Conservation (phyloP, 2,888 invertebrate species). For the Masnerella sp. region DNA sequence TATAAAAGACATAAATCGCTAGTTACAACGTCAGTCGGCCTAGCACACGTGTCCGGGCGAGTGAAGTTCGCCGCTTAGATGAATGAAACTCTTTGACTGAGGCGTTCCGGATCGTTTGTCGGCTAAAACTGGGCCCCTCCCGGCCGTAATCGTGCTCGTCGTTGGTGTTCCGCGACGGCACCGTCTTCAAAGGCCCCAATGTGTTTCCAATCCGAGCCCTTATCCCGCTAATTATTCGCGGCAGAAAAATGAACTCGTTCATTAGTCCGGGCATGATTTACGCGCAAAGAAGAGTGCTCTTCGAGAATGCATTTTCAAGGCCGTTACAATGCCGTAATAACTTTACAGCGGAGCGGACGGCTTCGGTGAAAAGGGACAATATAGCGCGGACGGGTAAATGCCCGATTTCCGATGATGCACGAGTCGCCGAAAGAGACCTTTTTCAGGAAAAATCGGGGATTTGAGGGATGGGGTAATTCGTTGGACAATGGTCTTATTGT, state of each 20-base stretch:
- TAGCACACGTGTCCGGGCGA: slow-evolving; percentile 70
- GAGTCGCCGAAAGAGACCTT: slow-evolving; percentile 46
- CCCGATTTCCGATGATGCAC: slow-evolving; percentile 48
- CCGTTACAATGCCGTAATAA: slow-evolving; percentile 41
- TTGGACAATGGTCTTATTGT: slow-evolving; percentile 71
- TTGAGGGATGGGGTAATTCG: slow-evolving; percentile 70
- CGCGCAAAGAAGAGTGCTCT: slow-evolving; percentile 16
- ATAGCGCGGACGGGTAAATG: slow-evolving; percentile 35
- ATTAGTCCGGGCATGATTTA: slow-evolving; percentile 28
- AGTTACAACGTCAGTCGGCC: slow-evolving; percentile 66
- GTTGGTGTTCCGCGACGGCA: slow-evolving; percentile 54
- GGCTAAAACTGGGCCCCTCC: slow-evolving; percentile 56
- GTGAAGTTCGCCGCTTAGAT: slow-evolving; percentile 71
- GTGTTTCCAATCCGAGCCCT: slow-evolving; percentile 56
- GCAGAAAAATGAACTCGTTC: slow-evolving; percentile 15
- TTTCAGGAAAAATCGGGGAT: slow-evolving; percentile 54
- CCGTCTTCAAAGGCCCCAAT: slow-evolving; percentile 23
- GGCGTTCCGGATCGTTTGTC: slow-evolving; percentile 61
- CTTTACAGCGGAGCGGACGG: slow-evolving; percentile 22
- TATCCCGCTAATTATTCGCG: slow-evolving; percentile 38
- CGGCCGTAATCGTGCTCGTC: slow-evolving; percentile 45
- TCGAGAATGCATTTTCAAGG: slow-evolving; percentile 25
- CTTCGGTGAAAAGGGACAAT: slow-evolving; percentile 41
- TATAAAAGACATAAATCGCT: slow-evolving; percentile 72
- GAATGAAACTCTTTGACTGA: slow-evolving; percentile 60